Evolutionary conservation across 2,888 invertebrate species (phyloP).

Genomic region (Lycophotia porphyrea): DNA sequence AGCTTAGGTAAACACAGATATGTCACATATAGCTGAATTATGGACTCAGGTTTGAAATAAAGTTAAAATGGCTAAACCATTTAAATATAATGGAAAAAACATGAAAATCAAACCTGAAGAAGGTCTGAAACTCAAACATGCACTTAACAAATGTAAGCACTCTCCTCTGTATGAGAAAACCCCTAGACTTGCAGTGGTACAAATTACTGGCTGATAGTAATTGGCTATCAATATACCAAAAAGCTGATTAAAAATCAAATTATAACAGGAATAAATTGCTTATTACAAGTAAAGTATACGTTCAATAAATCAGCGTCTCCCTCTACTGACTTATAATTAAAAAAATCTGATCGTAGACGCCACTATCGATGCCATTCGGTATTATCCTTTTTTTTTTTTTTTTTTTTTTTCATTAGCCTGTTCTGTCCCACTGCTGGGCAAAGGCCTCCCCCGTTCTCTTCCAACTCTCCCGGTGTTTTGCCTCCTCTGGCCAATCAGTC

Average conservation of each 20-base stretch:
- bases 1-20: no score
- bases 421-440: no score
- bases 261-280: conserved; percentile 31
- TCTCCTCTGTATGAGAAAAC: neutral
- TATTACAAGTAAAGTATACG: conserved; percentile 33
- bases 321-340: conserved; percentile 37
- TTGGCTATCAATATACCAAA: conserved; percentile 19
- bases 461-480: no score
- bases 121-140: neutral
- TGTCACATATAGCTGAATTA: no score
- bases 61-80: no score
- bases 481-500: no score
- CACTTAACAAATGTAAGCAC: neutral
- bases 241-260: conserved; percentile 44
- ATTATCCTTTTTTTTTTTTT: no score
- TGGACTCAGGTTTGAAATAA: no score
- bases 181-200: neutral
- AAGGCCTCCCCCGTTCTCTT: no score
- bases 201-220: conserved; percentile 25
- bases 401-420: no score
- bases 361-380: neutral
- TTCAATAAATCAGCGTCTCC: conserved; percentile 19
- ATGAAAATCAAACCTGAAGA: neutral
- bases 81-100: no score
- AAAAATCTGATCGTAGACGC: conserved; percentile 18